Conservation (phyloP, 2,888 invertebrate genomes). For the Tetramorium bicarinatum region DNA sequence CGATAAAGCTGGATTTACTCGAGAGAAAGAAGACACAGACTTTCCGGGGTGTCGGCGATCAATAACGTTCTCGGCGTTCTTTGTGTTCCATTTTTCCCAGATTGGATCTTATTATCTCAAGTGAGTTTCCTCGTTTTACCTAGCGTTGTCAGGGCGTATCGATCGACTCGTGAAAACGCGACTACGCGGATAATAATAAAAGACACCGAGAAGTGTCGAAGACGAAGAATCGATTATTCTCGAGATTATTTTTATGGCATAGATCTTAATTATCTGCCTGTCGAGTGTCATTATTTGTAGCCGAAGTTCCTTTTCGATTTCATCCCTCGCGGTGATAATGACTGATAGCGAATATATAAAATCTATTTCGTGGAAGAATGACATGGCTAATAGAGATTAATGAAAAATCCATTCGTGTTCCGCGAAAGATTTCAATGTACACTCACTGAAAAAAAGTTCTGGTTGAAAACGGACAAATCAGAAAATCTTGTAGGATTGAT, state of each 20-base stretch:
- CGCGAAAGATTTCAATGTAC: neutral
- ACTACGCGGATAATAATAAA: neutral
- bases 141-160: conserved; percentile 1
- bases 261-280: conserved; percentile 5
- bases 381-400: neutral
- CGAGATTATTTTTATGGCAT: conserved; percentile 4
- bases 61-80: conserved; percentile 21
- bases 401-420: neutral
- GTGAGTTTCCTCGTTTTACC: neutral
- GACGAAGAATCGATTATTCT: neutral
- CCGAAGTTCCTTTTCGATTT: neutral
- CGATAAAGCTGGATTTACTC: neutral
- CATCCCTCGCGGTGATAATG: neutral
- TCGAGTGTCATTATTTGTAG: neutral
- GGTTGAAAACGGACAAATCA: too few species aligned
- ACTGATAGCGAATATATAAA: neutral
- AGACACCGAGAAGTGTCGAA: conserved; percentile 8
- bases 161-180: neutral
- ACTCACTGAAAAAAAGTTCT: too few species aligned
- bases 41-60: conserved; percentile 10
- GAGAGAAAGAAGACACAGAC: neutral
- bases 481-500: too few species aligned
- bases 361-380: neutral
- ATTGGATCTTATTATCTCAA: conserved; percentile 46
- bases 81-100: conserved; percentile 26